Conservation (phyloP, 2,888 invertebrate species). For the Zonitis immaculata region DNA sequence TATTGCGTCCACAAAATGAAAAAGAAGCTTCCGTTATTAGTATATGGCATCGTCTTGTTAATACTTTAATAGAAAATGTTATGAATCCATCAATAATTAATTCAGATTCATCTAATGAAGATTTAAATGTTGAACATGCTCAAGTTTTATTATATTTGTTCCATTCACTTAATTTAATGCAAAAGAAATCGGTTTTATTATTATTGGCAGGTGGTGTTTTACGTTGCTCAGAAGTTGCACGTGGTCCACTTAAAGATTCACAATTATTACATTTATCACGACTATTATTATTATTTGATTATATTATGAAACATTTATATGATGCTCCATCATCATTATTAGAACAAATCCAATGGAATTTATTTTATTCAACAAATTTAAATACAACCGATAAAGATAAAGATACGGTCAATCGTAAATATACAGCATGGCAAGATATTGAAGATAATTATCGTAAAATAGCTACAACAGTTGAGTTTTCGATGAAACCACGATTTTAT, state of each 20-base stretch:
- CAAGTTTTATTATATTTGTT: constrained; percentile 90
- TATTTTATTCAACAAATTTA: constrained; percentile 64
- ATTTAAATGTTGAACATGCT: constrained; percentile 93
- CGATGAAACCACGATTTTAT: constrained; percentile 88
- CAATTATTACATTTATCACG: constrained; percentile 81
- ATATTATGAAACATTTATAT: constrained; percentile 91
- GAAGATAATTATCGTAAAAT: constrained; percentile 69
- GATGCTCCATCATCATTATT: constrained; percentile 83
- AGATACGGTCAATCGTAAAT: constrained; percentile 58
- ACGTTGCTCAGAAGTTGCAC: constrained; percentile 62
- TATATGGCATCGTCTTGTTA: constrained; percentile 88
- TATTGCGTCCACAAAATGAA: constrained; percentile 75
- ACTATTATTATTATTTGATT: constrained; percentile 82
- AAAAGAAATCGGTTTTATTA: constrained; percentile 89
- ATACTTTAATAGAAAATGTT: constrained; percentile 83
- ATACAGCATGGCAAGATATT: constrained; percentile 69
- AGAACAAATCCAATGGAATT: constrained; percentile 82
- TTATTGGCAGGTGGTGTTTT: constrained; percentile 73
- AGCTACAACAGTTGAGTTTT: constrained; percentile 57
- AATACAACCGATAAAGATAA: constrained; percentile 55
- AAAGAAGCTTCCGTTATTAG: constrained; percentile 86
- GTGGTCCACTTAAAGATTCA: constrained; percentile 55
- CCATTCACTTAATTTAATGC: constrained; percentile 92
- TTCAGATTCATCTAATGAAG: constrained; percentile 71
- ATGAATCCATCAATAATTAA: constrained; percentile 57